A percentile compares a stretch with the other conserved stretches of the same genome.
phyloP scores from a whole-genome alignment of 53 echinoderm and acorn worm genomes.

The Actinopyga echinites region DNA sequence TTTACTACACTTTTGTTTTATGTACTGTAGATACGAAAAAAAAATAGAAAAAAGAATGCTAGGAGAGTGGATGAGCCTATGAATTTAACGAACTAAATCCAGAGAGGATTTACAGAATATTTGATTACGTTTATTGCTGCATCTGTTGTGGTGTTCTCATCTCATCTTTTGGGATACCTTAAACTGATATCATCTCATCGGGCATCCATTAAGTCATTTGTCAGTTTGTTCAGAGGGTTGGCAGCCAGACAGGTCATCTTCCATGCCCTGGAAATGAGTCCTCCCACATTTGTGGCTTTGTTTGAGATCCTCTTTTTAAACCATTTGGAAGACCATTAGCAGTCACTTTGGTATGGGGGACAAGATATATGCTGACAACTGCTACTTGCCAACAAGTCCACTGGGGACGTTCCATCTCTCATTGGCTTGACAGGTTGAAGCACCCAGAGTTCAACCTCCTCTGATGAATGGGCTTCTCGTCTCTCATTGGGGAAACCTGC shows the following conservation, averaged over 20 bases:
- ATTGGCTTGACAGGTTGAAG: conserved; percentile 43
- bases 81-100: neutral
- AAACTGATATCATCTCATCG: neutral
- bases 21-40: no score
- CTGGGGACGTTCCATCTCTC: conserved; percentile 34
- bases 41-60: neutral
- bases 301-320: neutral
- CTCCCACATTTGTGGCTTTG: conserved; percentile 26
- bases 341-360: conserved; percentile 39
- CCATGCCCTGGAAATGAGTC: conserved; percentile 26
- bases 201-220: conserved; percentile 10
- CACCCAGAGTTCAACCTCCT: conserved; percentile 28
- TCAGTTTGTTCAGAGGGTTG: conserved; percentile 9
- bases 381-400: conserved; percentile 34
- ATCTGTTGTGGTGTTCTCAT: conserved; percentile 25
- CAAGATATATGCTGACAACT: conserved; percentile 37
- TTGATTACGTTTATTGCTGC: conserved; percentile 14
- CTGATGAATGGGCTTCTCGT: conserved; percentile 13
- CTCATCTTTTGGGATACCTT: conserved; percentile 11
- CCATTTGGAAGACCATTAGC: conserved; percentile 22
- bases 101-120: neutral
- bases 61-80: neutral
- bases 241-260: conserved; percentile 5
- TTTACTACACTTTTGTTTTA: no score
- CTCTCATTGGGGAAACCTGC: neutral